These are phyloP conservation scores for Cyprinella venusta DNA, from an alignment of 2,797 vertebrate species.

Conservation along the genomic window DNA sequence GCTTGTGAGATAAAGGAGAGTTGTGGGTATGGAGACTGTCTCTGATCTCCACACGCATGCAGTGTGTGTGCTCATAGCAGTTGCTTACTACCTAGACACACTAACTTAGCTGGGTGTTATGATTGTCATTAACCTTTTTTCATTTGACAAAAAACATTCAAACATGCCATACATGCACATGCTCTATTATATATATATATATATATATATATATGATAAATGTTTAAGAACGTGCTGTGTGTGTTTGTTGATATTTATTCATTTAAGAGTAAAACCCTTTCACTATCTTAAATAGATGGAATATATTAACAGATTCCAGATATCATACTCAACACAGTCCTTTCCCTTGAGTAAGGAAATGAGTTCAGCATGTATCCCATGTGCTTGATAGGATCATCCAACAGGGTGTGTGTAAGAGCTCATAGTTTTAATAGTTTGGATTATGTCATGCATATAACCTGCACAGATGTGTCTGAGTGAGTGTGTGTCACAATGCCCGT, in stretches of 20 bases:
- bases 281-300: neutral
- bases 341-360: constrained; percentile 24
- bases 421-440: constrained; percentile 40
- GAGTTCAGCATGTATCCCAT: constrained; percentile 7
- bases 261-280: neutral
- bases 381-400: constrained; percentile 21
- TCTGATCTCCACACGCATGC: neutral
- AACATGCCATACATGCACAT: neutral
- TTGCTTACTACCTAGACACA: neutral
- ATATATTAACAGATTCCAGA: neutral
- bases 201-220: no score
- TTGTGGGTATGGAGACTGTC: constrained; percentile 69
- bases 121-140: constrained; percentile 6
- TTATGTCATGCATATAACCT: constrained; percentile 56
- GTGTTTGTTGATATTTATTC: neutral
- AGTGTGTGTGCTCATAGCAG: neutral
- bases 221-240: no score
- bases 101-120: neutral
- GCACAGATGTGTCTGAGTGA: constrained; percentile 45
- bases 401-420: constrained; percentile 34
- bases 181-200: neutral
- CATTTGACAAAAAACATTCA: neutral
- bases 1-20: constrained; percentile 79
- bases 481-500: constrained; percentile 40
- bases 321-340: constrained; percentile 9